These are phyloP conservation scores for Spisula subtruncata DNA, from an alignment of 2,888 invertebrate genomes.

Conservation along the genomic window DNA sequence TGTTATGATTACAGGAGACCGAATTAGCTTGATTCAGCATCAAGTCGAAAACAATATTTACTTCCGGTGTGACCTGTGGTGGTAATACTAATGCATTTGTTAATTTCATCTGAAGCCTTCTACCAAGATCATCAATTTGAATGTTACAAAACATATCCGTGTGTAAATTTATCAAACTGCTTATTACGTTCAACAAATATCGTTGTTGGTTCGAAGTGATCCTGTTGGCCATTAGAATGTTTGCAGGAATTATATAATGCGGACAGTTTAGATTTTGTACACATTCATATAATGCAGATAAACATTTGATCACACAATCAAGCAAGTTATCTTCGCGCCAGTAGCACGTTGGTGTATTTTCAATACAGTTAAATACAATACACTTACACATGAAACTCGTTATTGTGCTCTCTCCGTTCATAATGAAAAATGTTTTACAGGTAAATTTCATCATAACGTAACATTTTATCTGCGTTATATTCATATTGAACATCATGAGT, in stretches of 20 bases:
- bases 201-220: background rate
- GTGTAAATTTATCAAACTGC: background rate
- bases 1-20: too few species aligned
- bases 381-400: conserved; percentile 26
- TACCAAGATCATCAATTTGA: conserved; percentile 12
- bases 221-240: background rate
- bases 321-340: conserved; percentile 5
- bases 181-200: background rate
- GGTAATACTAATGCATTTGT: background rate
- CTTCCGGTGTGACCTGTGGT: background rate
- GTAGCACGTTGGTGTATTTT: background rate
- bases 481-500: conserved; percentile 14
- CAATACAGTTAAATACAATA: background rate
- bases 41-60: background rate
- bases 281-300: background rate
- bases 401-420: background rate
- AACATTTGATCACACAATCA: background rate
- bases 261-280: conserved; percentile 14
- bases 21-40: background rate
- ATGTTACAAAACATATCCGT: background rate
- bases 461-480: background rate
- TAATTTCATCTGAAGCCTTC: background rate
- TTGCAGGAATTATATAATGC: conserved; percentile 18
- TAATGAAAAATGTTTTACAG: background rate
- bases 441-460: conserved; percentile 17